phyloP scores from a whole-genome alignment of 2,888 invertebrate species.

The Limnephilus lunatus region DNA sequence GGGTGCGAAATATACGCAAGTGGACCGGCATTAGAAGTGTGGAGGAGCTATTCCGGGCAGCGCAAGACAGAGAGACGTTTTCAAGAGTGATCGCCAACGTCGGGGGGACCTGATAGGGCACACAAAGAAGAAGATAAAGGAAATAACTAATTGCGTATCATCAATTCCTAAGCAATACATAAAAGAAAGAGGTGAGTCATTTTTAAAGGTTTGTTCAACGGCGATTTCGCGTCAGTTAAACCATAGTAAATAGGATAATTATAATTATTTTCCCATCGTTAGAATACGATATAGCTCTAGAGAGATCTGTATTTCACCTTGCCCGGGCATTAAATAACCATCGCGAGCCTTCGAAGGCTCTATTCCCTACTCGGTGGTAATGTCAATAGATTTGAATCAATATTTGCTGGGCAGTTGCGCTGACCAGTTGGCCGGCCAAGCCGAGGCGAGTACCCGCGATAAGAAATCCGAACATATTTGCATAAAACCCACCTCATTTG shows the following conservation, averaged over 20 bases:
- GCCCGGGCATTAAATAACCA: background rate
- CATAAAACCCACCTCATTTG: slow-evolving; percentile 62
- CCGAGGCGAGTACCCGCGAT: slow-evolving; percentile 6
- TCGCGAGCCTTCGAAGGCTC: background rate
- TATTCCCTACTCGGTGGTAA: slow-evolving; percentile 17
- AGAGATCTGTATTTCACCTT: background rate
- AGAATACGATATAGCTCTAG: background rate
- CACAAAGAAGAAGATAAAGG: too few relatives aligned
- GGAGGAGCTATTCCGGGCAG: too few relatives aligned
- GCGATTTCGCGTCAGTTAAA: background rate
- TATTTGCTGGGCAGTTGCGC: slow-evolving; percentile 38
- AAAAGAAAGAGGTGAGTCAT: background rate
- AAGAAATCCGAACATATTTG: slow-evolving; percentile 49
- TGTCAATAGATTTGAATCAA: slow-evolving; percentile 51
- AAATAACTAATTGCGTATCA: background rate
- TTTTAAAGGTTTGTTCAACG: background rate
- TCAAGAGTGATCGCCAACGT: too few relatives aligned
- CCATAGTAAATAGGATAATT: background rate
- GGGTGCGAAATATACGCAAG: too few relatives aligned
- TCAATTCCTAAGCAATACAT: background rate
- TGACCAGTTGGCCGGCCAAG: background rate
- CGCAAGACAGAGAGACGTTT: too few relatives aligned
- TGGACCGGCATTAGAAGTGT: too few relatives aligned
- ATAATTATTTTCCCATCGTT: background rate
- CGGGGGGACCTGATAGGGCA: too few relatives aligned